phyloP scores from a whole-genome alignment of 2,797 vertebrate genomes.

The Crax fasciolata region DNA sequence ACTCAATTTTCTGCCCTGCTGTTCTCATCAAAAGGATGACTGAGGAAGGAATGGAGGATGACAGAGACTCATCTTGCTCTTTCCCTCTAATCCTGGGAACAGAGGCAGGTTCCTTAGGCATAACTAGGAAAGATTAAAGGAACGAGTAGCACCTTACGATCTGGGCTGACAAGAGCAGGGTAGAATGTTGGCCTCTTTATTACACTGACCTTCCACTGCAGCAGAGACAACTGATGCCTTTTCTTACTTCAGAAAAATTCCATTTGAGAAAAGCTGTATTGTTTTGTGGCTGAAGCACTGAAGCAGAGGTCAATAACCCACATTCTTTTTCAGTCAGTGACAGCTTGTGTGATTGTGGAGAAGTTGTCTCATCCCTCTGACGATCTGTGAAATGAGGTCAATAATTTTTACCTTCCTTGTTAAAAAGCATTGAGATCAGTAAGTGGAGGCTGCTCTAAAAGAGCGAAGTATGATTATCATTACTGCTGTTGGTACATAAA shows the following conservation, averaged over 20 bases:
- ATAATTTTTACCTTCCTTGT: background rate
- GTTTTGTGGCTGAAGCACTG: background rate
- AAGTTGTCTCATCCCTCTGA: background rate
- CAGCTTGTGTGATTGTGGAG: background rate
- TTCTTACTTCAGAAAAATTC: background rate
- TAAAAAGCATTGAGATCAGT: background rate
- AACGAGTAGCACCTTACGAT: background rate
- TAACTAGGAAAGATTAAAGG: background rate
- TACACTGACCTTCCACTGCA: background rate
- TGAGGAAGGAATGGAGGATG: background rate
- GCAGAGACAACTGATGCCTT: background rate
- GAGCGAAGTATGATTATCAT: background rate
- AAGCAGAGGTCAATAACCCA: background rate
- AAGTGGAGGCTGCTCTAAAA: background rate
- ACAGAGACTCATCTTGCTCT: background rate
- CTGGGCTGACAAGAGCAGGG: background rate
- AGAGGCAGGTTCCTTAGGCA: background rate
- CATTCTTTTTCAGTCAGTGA: background rate
- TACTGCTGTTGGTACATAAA: background rate
- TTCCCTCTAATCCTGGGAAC: background rate
- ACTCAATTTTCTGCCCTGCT: background rate
- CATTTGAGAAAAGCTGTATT: background rate
- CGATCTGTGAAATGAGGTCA: slow-evolving; percentile 10
- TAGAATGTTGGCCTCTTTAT: background rate
- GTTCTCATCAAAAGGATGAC: background rate